phyloP scores from a whole-genome alignment of 2,888 invertebrate genomes.

The Drosophila leonis region DNA sequence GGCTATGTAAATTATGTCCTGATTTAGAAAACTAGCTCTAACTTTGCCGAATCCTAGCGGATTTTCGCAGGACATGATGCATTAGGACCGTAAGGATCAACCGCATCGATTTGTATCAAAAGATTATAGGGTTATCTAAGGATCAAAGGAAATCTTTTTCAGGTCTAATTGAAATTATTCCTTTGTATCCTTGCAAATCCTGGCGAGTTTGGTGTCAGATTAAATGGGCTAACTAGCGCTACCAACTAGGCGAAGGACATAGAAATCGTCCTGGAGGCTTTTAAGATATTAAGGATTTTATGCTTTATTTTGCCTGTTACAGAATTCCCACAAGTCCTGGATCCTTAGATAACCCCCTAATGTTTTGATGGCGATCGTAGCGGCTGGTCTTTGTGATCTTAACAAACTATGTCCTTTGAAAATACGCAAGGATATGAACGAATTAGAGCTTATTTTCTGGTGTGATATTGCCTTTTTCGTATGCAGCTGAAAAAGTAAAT shows the following conservation, averaged over 20 bases:
- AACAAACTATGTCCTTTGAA: not conserved
- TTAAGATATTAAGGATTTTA: too few relatives aligned
- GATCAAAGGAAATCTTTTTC: not conserved
- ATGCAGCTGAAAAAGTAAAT: not conserved
- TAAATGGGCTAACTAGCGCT: not conserved
- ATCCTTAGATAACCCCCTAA: not conserved
- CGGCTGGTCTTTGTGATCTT: not conserved
- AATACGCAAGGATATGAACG: not conserved
- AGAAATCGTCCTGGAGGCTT: not conserved
- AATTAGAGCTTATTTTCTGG: not conserved
- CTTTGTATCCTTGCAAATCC: not conserved
- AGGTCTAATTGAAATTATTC: not conserved
- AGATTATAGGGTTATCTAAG: not conserved
- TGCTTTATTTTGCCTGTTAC: not conserved
- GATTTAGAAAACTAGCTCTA: not conserved
- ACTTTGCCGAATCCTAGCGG: not conserved
- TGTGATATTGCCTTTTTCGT: not conserved
- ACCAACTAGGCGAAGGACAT: not conserved
- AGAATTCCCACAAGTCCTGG: not conserved
- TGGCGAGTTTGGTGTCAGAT: not conserved
- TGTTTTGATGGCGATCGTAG: not conserved
- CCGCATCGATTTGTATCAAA: not conserved
- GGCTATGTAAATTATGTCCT: not conserved
- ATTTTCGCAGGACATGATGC: not conserved
- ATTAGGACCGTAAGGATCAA: not conserved